Evolutionary conservation across 2,797 vertebrate species (phyloP).

Genomic region (Rousettus madagascariensis): DNA sequence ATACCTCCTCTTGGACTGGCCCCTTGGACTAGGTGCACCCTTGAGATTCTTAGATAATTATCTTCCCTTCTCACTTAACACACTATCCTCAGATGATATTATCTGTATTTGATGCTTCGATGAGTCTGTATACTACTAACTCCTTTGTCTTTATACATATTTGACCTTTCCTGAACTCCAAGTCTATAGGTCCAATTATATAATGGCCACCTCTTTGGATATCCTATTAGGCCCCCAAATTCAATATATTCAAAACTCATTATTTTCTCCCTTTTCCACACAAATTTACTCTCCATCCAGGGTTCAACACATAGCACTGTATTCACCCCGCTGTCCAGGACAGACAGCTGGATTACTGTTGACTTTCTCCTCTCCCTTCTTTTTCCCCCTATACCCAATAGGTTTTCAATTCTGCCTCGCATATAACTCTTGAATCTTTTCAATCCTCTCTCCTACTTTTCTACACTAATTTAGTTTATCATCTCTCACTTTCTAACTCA

Average conservation of each 20-base stretch:
- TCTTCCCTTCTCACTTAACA: not conserved
- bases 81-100: not conserved
- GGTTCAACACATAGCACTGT: not conserved
- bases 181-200: not conserved
- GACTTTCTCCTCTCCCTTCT: not conserved
- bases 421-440: not conserved
- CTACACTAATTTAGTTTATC: not conserved
- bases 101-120: not conserved
- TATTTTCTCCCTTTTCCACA: not conserved
- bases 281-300: not conserved
- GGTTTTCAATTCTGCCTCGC: not conserved
- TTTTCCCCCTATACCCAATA: not conserved
- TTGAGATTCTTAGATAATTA: not conserved
- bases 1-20: not conserved
- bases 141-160: not conserved
- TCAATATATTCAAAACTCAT: not conserved
- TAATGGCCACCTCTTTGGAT: not conserved
- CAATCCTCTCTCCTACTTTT: not conserved
- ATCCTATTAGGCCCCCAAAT: not conserved
- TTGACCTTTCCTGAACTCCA: not conserved
- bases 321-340: not conserved
- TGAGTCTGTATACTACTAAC: not conserved
- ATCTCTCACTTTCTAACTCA: not conserved
- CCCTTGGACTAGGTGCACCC: not conserved
- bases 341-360: not conserved